phyloP scores from a whole-genome alignment of 2,113 vertebrate genomes.

The Casuarius casuarius region DNA sequence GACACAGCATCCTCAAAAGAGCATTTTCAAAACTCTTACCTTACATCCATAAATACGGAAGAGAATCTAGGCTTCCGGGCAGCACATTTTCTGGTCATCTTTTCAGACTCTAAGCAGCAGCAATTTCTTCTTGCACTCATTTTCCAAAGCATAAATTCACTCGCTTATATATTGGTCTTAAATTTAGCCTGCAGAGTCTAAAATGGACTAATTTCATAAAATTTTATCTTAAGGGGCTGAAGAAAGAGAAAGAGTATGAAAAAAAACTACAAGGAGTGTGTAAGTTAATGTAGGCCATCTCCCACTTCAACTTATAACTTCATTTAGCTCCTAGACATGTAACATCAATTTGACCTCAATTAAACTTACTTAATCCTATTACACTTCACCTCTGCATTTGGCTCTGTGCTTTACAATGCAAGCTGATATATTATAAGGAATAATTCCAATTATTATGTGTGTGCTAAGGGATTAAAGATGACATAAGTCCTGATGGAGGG shows the following conservation, averaged over 20 bases:
- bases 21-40: background rate
- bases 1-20: background rate
- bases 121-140: background rate
- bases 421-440: background rate
- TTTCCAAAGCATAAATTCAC: background rate
- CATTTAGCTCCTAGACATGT: background rate
- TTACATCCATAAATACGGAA: background rate
- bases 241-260: background rate
- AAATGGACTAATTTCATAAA: background rate
- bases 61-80: background rate
- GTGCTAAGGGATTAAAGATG: background rate
- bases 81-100: background rate
- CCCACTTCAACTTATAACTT: background rate
- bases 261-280: background rate
- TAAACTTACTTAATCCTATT: background rate
- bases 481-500: background rate
- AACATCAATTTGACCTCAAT: conserved; percentile 1
- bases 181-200: background rate
- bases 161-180: background rate
- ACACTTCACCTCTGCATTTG: background rate
- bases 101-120: background rate
- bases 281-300: background rate
- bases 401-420: background rate
- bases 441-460: background rate
- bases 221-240: background rate